Evolutionary conservation across 2,888 invertebrate genomes (phyloP).

Genomic region (Rhodophaea formosa): DNA sequence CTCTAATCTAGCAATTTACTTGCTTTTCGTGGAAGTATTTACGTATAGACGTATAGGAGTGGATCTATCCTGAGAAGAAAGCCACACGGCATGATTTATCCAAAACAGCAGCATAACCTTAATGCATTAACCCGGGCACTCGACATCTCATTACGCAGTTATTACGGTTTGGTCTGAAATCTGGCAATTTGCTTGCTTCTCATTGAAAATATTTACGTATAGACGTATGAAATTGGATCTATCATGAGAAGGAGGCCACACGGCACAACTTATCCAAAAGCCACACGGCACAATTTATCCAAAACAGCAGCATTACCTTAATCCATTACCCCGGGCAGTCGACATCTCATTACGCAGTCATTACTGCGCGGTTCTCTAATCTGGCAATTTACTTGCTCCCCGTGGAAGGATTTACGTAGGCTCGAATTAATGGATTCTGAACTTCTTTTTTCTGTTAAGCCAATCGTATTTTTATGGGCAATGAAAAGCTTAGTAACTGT

Average conservation of each 20-base stretch:
- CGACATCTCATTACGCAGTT: slow-evolving; percentile 26
- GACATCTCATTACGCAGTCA: slow-evolving; percentile 29
- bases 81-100: background rate
- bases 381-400: slow-evolving; percentile 38
- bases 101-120: slow-evolving; percentile 12
- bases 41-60: too few species aligned
- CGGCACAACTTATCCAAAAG: background rate
- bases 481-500: background rate
- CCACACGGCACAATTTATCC: background rate
- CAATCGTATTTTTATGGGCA: slow-evolving; percentile 12
- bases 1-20: slow-evolving; percentile 45
- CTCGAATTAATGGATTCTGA: slow-evolving; percentile 17
- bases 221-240: too few species aligned
- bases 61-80: too few species aligned
- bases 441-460: slow-evolving; percentile 13
- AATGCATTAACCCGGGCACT: slow-evolving; percentile 17
- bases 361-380: slow-evolving; percentile 45
- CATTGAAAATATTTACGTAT: too few species aligned
- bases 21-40: slow-evolving; percentile 21
- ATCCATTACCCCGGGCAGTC: slow-evolving; percentile 18
- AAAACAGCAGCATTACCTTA: slow-evolving; percentile 14
- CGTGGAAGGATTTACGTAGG: slow-evolving; percentile 17
- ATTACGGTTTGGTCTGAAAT: slow-evolving; percentile 40
- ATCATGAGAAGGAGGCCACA: too few species aligned
- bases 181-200: slow-evolving; percentile 34